These are phyloP conservation scores for Erethizon dorsatum DNA, from an alignment of 2,797 vertebrate species.

Conservation along the genomic window DNA sequence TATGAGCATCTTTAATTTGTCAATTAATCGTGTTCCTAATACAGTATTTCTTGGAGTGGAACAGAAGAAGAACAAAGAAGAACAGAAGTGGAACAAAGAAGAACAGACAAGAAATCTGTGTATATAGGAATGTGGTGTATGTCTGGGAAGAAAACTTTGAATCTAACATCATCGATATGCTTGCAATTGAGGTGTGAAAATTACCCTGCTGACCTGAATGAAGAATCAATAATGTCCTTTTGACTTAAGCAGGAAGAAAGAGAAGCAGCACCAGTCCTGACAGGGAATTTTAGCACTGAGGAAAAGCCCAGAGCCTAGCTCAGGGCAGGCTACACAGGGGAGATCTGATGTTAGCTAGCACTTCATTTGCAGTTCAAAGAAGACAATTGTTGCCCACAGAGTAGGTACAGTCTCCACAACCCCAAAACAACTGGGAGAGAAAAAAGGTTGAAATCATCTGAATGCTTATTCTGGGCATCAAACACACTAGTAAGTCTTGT, in stretches of 20 bases:
- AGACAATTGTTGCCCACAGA: neutral
- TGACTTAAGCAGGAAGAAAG: constrained; percentile 55
- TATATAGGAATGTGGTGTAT: neutral
- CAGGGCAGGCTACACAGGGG: neutral
- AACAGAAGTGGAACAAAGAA: neutral
- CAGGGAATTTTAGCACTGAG: neutral
- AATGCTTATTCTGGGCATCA: neutral
- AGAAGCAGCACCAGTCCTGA: neutral
- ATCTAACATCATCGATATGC: constrained; percentile 59
- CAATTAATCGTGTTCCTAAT: constrained; percentile 26
- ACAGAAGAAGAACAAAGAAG: constrained; percentile 27
- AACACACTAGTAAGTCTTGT: neutral
- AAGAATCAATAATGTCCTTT: neutral
- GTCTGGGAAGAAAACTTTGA: constrained; percentile 58
- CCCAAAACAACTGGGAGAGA: neutral
- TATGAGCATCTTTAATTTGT: constrained; percentile 38
- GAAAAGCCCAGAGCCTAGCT: neutral
- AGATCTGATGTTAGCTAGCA: neutral
- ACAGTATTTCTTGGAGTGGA: neutral
- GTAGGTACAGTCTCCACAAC: neutral
- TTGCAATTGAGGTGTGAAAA: constrained; percentile 67
- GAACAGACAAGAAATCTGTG: constrained; percentile 16
- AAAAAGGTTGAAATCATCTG: neutral
- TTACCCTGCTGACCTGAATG: constrained; percentile 62
- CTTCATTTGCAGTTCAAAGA: constrained; percentile 66